phyloP scores from a whole-genome alignment of 2,888 invertebrate genomes.

The Ennomos erosarius region DNA sequence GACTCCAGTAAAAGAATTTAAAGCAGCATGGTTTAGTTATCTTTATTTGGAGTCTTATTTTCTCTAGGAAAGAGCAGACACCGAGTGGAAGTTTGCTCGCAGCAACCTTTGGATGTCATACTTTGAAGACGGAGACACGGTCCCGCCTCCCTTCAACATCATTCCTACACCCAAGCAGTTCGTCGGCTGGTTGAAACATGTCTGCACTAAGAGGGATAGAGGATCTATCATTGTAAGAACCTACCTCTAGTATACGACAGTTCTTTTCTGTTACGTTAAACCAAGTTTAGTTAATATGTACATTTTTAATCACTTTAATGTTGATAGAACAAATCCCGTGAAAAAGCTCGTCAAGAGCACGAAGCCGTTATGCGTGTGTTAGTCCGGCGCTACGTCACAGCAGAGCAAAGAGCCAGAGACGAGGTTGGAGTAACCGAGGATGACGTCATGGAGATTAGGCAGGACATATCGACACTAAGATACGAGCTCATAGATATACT shows the following conservation, averaged over 20 bases:
- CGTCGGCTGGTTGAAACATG: constrained; percentile 68
- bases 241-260: background rate
- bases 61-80: constrained; percentile 94
- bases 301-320: constrained; percentile 2
- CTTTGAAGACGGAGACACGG: constrained; percentile 96
- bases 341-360: constrained; percentile 89
- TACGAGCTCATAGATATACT: constrained; percentile 97
- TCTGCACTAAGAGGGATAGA: constrained; percentile 60
- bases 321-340: constrained; percentile 88
- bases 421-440: constrained; percentile 98
- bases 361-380: constrained; percentile 95
- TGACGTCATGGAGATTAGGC: constrained; percentile 98
- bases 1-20: no score
- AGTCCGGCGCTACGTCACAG: constrained; percentile 95
- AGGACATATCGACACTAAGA: constrained; percentile 97
- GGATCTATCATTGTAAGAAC: constrained; percentile 74
- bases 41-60: background rate
- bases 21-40: no score
- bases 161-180: constrained; percentile 94
- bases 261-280: background rate
- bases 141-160: constrained; percentile 97
- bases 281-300: background rate
- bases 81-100: constrained; percentile 98
- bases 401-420: constrained; percentile 94
- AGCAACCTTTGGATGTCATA: constrained; percentile 99